Base-by-base conservation (phyloP, 2,797 vertebrate species). In the Fundulus diaphanus region DNA sequence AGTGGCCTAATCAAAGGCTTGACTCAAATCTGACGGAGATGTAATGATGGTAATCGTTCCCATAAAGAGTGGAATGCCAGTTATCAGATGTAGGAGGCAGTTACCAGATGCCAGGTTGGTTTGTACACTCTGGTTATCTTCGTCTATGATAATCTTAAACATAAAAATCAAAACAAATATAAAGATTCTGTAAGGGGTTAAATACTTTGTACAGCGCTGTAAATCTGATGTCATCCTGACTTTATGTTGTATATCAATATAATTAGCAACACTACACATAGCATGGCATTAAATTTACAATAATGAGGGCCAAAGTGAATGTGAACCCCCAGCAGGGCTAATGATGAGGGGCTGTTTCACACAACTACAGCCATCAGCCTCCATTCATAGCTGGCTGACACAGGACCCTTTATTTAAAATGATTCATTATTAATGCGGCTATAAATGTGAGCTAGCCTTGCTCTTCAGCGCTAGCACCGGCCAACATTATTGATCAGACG, bases 391-490 rank as follows among this genome's bases (percentile, higher is more conserved):
- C 51, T 40, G 80, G 68, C 71, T 85, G 79, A 86, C 79, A 74
- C 44, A 78, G 76, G 72, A 80, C 20, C 44, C 78, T 85, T 88
- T 74, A 71, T 86, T 84, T 75, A 72, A 87, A 84, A 78, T 77
- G 77, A 95, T 93, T 88, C 82, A 93, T 93, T 92, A 93, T 94
- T 93, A 89, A 93, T 90, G 90, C 31, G 78, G 66, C 90, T 88
- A 89, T 93, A 92, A 93, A 83, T 80, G 73, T 54, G 74, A 89
- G 83, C 84, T 78, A 73, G 86, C 70, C 87, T 73, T 74, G 81
- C 73, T 86, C 65, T 73, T 81, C 46, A 65, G 71, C 67, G 74
- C 76, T 85, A 84, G 75, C 68, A 3, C 72, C 27, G 79, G 67
- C 80, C 75, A 81, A 78, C 75, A 68, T 80, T 89, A 94, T 94